phyloP scores from a whole-genome alignment of 1,140 invertebrate genomes.

The Cotesia glomerata region DNA sequence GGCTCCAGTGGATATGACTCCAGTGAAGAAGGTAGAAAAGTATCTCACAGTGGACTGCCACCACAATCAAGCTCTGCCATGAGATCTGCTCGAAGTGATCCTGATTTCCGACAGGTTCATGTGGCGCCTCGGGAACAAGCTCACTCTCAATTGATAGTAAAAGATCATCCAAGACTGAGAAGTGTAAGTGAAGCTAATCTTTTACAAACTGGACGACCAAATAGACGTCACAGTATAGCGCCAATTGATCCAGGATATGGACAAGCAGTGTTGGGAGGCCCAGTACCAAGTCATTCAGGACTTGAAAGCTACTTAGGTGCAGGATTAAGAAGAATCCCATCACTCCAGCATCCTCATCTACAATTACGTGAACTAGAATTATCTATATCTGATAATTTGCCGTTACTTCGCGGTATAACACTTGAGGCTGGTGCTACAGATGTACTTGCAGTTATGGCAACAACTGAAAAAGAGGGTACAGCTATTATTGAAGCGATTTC shows the following conservation, averaged over 20 bases:
- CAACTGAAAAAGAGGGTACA: constrained; percentile 63
- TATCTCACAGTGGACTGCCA: constrained; percentile 43
- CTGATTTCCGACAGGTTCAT: constrained; percentile 73
- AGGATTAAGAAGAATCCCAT: constrained; percentile 51
- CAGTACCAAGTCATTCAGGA: constrained; percentile 47
- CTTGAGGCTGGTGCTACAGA: constrained; percentile 89
- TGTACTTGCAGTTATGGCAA: constrained; percentile 87
- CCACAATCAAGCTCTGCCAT: constrained; percentile 45
- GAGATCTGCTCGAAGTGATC: constrained; percentile 71
- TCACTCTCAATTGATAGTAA: constrained; percentile 56
- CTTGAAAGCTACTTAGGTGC: constrained; percentile 46
- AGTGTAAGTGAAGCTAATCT: constrained; percentile 80
- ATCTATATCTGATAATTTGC: constrained; percentile 50
- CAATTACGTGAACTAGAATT: constrained; percentile 70
- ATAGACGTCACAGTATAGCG: constrained; percentile 70
- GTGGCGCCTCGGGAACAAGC: constrained; percentile 52
- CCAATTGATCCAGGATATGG: constrained; percentile 66
- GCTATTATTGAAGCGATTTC: constrained; percentile 81
- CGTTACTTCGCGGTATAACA: constrained; percentile 73
- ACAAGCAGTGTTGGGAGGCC: constrained; percentile 43
- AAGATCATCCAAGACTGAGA: constrained; percentile 67
- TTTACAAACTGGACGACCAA: constrained; percentile 63
- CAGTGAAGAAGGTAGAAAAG: constrained; percentile 67
- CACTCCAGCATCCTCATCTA: constrained; percentile 68
- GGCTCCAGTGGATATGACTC: constrained; percentile 89